Evolutionary conservation across 2,113 vertebrate genomes (phyloP).

Genomic region (Micronycteris hirsuta): DNA sequence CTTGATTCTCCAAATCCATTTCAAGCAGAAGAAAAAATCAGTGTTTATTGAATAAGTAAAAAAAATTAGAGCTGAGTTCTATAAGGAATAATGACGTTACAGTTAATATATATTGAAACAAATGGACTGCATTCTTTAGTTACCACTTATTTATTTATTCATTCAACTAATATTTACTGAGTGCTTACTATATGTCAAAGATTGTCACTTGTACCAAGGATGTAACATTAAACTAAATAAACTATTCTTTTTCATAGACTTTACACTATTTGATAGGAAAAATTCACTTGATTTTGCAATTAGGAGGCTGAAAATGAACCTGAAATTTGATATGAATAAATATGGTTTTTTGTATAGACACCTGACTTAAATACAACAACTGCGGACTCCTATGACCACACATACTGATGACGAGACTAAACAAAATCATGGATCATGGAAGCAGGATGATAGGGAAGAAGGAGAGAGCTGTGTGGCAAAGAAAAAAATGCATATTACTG

Average conservation of each 20-base stretch:
- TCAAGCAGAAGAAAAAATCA: neutral
- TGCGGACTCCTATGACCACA: neutral
- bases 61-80: no score
- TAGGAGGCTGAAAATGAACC: neutral
- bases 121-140: neutral
- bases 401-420: neutral
- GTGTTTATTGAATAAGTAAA: neutral
- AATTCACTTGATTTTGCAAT: neutral
- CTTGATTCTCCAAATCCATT: conserved; percentile 15
- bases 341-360: neutral
- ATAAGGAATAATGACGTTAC: neutral
- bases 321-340: neutral
- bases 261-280: neutral
- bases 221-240: neutral
- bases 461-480: neutral
- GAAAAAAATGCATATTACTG: neutral
- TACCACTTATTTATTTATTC: neutral
- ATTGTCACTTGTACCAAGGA: neutral
- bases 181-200: neutral
- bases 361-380: neutral
- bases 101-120: neutral
- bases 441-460: neutral
- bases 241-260: neutral
- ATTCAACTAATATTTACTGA: neutral
- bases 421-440: neutral